Evolutionary conservation across 2,113 vertebrate genomes (phyloP).

Genomic region (Bettongia penicillata): DNA sequence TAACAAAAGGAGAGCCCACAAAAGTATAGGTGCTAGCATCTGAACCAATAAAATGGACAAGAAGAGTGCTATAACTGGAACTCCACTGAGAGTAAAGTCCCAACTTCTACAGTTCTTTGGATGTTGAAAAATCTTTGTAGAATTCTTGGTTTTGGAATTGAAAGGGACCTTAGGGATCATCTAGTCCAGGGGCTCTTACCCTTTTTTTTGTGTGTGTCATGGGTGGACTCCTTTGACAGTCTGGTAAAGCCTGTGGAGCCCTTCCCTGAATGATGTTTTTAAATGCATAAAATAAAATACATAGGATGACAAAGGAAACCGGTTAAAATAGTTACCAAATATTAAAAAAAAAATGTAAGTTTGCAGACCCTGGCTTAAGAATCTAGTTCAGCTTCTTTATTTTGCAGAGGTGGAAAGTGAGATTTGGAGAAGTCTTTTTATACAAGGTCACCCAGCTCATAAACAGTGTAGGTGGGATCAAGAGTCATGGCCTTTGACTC

Average conservation of each 20-base stretch:
- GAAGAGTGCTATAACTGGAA: not conserved
- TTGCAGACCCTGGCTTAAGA: not conserved
- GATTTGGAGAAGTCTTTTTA: not conserved
- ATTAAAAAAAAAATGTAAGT: not conserved
- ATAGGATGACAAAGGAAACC: not conserved
- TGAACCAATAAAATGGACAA: not conserved
- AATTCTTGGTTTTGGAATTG: not conserved
- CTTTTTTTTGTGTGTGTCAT: not conserved
- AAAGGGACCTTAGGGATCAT: not conserved
- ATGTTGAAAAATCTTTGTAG: not conserved
- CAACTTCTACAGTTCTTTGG: not conserved
- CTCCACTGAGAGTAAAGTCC: not conserved
- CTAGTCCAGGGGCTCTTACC: not conserved
- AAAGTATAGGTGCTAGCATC: not conserved
- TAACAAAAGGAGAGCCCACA: not conserved
- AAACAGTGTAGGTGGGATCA: not conserved
- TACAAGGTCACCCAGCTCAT: not conserved
- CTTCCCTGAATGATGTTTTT: not conserved
- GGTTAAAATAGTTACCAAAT: not conserved
- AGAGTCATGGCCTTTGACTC: not conserved
- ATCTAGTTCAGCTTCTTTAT: not conserved
- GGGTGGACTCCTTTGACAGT: not conserved
- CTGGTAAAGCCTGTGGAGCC: not conserved
- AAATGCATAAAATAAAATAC: not conserved
- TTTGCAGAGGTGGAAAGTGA: not conserved